Evolutionary conservation across 2,113 vertebrate species (phyloP).

Genomic region (Odobenus rosmarus): DNA sequence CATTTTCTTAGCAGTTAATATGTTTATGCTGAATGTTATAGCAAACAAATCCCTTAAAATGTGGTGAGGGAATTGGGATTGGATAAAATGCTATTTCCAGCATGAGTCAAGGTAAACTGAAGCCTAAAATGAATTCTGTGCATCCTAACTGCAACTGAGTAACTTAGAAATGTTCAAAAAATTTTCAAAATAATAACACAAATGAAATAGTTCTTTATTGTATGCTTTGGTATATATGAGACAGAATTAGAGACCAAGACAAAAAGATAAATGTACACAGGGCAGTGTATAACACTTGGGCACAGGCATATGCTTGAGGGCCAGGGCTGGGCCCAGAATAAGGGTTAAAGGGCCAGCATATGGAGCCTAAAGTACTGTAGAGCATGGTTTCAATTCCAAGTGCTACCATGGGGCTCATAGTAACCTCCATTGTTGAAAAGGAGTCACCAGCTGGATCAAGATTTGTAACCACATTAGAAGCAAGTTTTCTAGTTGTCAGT

Average conservation of each 20-base stretch:
- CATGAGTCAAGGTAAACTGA: neutral
- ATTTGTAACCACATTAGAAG: conserved; percentile 72
- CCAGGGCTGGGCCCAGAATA: neutral
- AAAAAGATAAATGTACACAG: neutral
- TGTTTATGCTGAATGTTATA: neutral
- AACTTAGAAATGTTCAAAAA: neutral
- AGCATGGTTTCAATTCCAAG: conserved; percentile 44
- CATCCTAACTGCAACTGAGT: neutral
- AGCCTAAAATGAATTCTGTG: neutral
- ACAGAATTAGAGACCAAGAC: neutral
- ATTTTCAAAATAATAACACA: neutral
- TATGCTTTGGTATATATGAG: neutral
- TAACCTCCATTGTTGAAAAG: conserved; percentile 70
- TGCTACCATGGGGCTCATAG: conserved; percentile 27
- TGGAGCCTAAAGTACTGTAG: conserved; percentile 43
- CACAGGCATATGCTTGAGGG: neutral
- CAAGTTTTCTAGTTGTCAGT: conserved; percentile 28
- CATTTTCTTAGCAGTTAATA: neutral
- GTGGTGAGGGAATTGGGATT: neutral
- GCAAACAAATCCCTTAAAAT: neutral
- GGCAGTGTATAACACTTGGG: neutral
- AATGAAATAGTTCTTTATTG: neutral
- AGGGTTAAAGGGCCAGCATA: conserved; percentile 77
- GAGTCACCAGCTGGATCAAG: conserved; percentile 77
- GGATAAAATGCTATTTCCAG: neutral